Evolutionary conservation across 1,140 invertebrate genomes (phyloP), one percentile per base, ranked within the genome.

Genomic region (Thrips palmi): DNA sequence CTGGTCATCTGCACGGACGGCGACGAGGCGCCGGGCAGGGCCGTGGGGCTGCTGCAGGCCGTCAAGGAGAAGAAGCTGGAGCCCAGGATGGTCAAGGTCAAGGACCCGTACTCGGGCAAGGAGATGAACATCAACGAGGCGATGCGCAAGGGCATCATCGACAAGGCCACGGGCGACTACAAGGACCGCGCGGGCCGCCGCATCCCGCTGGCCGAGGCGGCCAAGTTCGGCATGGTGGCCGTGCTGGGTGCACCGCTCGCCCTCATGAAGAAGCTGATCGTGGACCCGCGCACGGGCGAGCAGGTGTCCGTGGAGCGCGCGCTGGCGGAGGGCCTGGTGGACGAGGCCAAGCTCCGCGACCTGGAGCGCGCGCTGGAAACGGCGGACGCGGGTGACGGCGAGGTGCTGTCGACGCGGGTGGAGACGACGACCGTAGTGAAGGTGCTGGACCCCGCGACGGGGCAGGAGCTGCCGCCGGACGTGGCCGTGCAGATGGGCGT

Each of bases 221-320:
- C 74, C 4, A 82, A 76, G 56, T 59, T 76, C 41, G 79, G 81
- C 24, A 52, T 80, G 2, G 45, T 85, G 4, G 63, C 65, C 11
- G 73, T 85, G 7, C 48, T 74, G 23, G 81, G 78, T 30, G 65
- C 72, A 7, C 78, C 78, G 5, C 50, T 80, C n/a, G 47, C 59
- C 23, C 50, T 60, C 23, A 57, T 55, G 11, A 52, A 63, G 14
- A 63, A 64, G 17, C 73, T 78, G 62, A 68, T 86, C 11, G 61
- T 70, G 35, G 81, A 88, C 62, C 81, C 83, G 5, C 64, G 65
- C 40, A 82, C 78, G 8, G 78, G 78, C 8, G 67, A 77, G 51
- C 69, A 74, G 51, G 57, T 85, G 24, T 71, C 77, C 1, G 66
- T 80, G 47, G 71, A 85, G 57, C 75, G 83, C 25, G 84, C 84